Evolutionary conservation across 1,140 invertebrate species (phyloP).

Genomic region (Chionoecetes opilio): DNA sequence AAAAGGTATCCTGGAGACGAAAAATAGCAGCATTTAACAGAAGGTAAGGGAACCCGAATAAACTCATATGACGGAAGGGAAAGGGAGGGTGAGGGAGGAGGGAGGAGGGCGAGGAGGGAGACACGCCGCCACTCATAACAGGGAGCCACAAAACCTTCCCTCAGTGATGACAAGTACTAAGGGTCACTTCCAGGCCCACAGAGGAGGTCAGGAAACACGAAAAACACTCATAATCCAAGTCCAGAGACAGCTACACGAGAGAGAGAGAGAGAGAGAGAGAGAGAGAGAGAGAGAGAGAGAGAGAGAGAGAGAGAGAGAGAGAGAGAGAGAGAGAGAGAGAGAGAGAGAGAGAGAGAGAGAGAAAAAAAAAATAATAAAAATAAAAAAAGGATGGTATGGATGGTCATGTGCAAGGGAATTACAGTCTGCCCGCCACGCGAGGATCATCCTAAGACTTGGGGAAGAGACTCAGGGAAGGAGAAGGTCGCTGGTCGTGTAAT

Average conservation of each 20-base stretch:
- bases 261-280: neutral
- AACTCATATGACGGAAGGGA: neutral
- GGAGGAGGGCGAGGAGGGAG: neutral
- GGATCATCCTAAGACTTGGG: neutral
- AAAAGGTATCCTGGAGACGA: neutral
- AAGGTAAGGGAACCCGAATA: neutral
- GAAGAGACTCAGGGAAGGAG: neutral
- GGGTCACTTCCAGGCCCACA: no score
- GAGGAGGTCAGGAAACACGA: no score
- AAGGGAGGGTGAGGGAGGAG: neutral
- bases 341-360: neutral
- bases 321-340: slow-evolving; percentile 11
- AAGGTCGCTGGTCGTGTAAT: neutral
- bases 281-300: neutral
- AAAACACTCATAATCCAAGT: no score
- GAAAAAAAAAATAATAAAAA: neutral
- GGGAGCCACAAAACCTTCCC: neutral
- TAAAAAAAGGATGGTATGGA: neutral
- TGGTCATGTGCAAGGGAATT: neutral
- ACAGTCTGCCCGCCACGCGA: no score
- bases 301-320: neutral
- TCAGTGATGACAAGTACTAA: neutral
- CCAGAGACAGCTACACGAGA: no score
- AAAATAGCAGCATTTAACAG: neutral
- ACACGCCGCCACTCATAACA: neutral